These are phyloP conservation scores for Sylvia borin DNA, from an alignment of 2,797 vertebrate species.

Conservation along the genomic window DNA sequence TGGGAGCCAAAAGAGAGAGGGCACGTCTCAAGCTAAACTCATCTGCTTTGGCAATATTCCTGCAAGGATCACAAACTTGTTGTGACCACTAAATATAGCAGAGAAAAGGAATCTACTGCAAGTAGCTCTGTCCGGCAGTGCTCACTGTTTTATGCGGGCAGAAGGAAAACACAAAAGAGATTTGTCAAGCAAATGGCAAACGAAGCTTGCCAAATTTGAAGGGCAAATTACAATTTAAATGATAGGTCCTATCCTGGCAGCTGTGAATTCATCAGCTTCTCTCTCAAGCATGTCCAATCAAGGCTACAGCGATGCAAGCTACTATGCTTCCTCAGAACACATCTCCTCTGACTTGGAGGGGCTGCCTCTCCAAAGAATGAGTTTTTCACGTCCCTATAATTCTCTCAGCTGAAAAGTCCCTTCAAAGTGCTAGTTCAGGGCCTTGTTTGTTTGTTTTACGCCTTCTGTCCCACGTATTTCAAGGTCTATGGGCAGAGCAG, in stretches of 20 bases:
- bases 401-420: not conserved
- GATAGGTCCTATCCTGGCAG: constrained; percentile 5
- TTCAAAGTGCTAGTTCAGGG: not conserved
- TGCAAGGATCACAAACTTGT: not conserved
- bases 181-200: not conserved
- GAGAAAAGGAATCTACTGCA: not conserved
- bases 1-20: not conserved
- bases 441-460: not conserved
- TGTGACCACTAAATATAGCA: constrained; percentile 50
- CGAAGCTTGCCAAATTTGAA: constrained; percentile 29
- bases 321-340: not conserved
- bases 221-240: constrained; percentile 36
- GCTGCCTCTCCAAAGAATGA: not conserved
- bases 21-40: not conserved
- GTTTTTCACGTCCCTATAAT: not conserved
- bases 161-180: constrained; percentile 9
- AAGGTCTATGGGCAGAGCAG: not conserved
- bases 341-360: not conserved
- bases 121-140: not conserved
- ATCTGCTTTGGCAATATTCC: constrained; percentile 24
- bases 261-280: constrained; percentile 16
- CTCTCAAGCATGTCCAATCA: not conserved
- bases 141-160: not conserved
- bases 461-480: not conserved
- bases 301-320: not conserved